Base-by-base conservation (phyloP, 2,888 invertebrate genomes). In the Thymelicus sylvestris region DNA sequence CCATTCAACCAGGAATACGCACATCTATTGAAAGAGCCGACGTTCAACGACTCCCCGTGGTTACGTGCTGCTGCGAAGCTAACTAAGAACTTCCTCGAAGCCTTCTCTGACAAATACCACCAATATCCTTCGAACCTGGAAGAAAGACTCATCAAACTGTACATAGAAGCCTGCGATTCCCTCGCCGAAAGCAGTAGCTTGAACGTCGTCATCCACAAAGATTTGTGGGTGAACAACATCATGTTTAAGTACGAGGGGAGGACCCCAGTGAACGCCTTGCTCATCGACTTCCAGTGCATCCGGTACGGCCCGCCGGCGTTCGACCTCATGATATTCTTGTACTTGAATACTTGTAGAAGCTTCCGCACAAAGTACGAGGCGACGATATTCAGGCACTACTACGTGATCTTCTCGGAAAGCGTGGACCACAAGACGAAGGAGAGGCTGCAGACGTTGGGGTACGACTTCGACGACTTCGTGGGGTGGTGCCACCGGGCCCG, bases 201-300 rank as follows among this genome's bases (percentile, higher is more conserved):
- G 0, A 93, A 93, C 66, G 86, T 89, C 0, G 72, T 91, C 5
- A 74, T 89, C 3, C 93, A 93, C 68, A 91, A 86, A 63, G 93
- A 93, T 66, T 71, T 92, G 47, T 93, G 93, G 93, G 78, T 80
- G 0, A 91, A 91, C 66, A 92, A 93, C 70, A 85, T 93, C 2
- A 83, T 93, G 82, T 93, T 90, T 63, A 85, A 84, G 68, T 88
- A 91, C 67, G 79, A 83, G 0, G 76, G 79, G 7, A 81, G 79
- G 1, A 75, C 72, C 0, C 91, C 90, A 0, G 77, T 61, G 0
- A 85, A 84, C 48, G 86, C 88, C 0, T 41, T 92, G 2, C 73
- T 93, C 0, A 78, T 93, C 1, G 92, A 93, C 75, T 93, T 82
- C 75, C 92, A 93, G 72, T 86, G 89, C 72, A 70, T 87, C 5